These are phyloP conservation scores for Aspidapion aeneum DNA, from an alignment of 2,888 invertebrate species.

Conservation along the genomic window DNA sequence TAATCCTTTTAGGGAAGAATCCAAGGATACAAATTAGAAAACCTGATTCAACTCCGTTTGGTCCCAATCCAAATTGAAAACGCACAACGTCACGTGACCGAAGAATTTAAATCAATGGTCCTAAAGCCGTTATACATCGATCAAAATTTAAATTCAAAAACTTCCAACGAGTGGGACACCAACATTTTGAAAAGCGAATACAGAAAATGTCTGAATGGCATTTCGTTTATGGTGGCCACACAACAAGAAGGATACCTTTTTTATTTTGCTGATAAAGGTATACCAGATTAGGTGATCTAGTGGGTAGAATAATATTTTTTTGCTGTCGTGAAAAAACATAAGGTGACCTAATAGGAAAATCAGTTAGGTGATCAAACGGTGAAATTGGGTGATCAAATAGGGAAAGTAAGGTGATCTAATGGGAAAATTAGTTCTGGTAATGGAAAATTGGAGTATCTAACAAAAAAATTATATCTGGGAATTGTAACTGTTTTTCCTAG, in stretches of 20 bases:
- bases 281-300: constrained; percentile 2
- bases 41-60: constrained; percentile 51
- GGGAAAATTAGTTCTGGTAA: no score
- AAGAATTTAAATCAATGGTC: constrained; percentile 52
- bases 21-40: constrained; percentile 45
- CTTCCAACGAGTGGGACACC: constrained; percentile 21
- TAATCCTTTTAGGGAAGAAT: constrained; percentile 35
- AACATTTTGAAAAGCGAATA: constrained; percentile 51
- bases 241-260: constrained; percentile 70
- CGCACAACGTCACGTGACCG: constrained; percentile 46
- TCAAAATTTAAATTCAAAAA: constrained; percentile 33
- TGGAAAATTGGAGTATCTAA: no score
- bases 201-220: constrained; percentile 56
- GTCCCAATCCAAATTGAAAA: constrained; percentile 45
- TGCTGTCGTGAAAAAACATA: no score
- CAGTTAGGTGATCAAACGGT: no score
- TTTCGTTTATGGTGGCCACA: constrained; percentile 61
- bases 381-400: no score
- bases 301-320: constrained; percentile 1
- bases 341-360: no score
- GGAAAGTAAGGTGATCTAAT: no score
- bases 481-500: no score
- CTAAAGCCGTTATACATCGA: constrained; percentile 51
- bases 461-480: no score
- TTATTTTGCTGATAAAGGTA: constrained; percentile 56